These are phyloP conservation scores for Euphydryas editha DNA, from an alignment of 2,888 invertebrate species.

Conservation along the genomic window DNA sequence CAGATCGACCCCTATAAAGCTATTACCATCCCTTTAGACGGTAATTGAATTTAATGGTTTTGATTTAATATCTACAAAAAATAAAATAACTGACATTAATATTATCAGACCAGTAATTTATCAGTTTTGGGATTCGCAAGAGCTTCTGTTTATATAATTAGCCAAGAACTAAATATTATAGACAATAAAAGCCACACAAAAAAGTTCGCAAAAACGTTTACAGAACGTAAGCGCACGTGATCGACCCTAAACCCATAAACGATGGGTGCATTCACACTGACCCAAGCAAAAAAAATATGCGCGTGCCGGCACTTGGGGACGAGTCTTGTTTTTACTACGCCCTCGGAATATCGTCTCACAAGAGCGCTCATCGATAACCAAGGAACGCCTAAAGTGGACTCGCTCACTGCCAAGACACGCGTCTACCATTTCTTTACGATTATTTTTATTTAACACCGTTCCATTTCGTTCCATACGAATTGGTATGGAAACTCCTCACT, in stretches of 20 bases:
- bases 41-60: neutral
- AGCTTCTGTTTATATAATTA: neutral
- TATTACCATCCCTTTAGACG: slow-evolving; percentile 43
- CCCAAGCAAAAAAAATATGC: slow-evolving; percentile 66
- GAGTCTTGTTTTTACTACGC: slow-evolving; percentile 58
- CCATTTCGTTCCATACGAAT: slow-evolving; percentile 65
- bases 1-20: slow-evolving; percentile 6
- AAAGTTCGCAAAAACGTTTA: neutral
- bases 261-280: slow-evolving; percentile 66
- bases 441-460: slow-evolving; percentile 48
- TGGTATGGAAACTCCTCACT: slow-evolving; percentile 38
- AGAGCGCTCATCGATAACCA: slow-evolving; percentile 49
- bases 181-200: neutral
- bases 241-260: slow-evolving; percentile 55
- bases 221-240: slow-evolving; percentile 3
- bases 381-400: slow-evolving; percentile 43
- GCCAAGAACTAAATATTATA: neutral
- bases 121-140: neutral
- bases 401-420: slow-evolving; percentile 69
- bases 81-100: slow-evolving; percentile 49
- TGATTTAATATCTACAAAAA: slow-evolving; percentile 48
- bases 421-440: slow-evolving; percentile 56
- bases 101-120: neutral
- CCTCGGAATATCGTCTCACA: slow-evolving; percentile 47
- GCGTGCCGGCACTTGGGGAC: slow-evolving; percentile 75